Base-by-base conservation (phyloP, 2,113 vertebrate species). In the Oreotrochilus melanogaster region DNA sequence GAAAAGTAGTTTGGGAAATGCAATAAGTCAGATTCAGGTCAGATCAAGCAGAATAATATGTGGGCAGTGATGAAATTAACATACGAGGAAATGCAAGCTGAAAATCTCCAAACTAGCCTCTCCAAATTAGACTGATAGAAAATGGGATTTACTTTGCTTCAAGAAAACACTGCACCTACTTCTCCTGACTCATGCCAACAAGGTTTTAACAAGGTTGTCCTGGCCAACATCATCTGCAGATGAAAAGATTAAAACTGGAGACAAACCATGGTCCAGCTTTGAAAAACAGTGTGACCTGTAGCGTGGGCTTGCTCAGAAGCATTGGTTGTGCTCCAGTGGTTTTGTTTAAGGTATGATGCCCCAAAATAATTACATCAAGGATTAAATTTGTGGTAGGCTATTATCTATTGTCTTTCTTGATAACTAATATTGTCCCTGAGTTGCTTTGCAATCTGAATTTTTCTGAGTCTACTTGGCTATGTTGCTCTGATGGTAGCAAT, bases 11-110 rank as follows among this genome's bases (percentile, higher is more conserved):
- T 95, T 92, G 94, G 88, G 79, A 97, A 97, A 97, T 95, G 92
- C 51, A 93, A 6, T 92, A 86, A 89, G 81, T 97, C 95, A 97
- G 97, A 97, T 97, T 96, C 95, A 94, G 97, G 97, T 97, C 97
- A 97, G 96, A 97, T 96, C 92, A 92, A 97, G 95, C 96, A 93
- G 88, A 95, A 89, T 91, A 92, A 95, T 91, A 95, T 71, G 78
- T 92, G 82, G 75, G 93, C 87, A 91, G 62, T 60, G 94, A 92
- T 86, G 93, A 95, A 94, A 91, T 96, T 93, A 91, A 72, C 93
- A 97, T 97, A 88, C 61, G 81, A 85, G 91, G 91, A 94, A 97
- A 97, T 92, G 74, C 84, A 95, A 95, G 84, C 92, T 94, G 95
- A 96, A 96, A 95, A 85, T 92, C 92, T 83, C 76, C 78, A 82